Base-by-base conservation (phyloP, 2,797 vertebrate genomes). In the Triplophysa bombifrons region DNA sequence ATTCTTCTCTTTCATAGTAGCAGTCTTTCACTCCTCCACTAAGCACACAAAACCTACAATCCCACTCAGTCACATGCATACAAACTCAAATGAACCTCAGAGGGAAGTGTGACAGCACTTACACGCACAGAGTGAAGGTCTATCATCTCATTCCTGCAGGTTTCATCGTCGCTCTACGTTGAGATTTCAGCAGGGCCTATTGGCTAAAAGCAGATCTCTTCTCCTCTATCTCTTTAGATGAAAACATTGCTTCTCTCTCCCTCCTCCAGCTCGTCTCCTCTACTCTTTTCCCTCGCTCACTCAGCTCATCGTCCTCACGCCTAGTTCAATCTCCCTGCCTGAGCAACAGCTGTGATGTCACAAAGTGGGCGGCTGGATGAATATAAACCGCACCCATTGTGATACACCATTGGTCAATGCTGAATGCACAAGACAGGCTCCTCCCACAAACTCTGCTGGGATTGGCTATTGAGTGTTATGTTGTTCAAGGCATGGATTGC, bases 391-490 rank as follows among this genome's bases (percentile, higher is more conserved):
- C 91, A 77, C 92, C 93, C 80, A 82, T 89, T 84, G 78, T 74
- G 51, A 84, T 67, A 71, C 68, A 76, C 74, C 88, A 89, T 90
- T 89, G 87, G 87, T 84, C 44, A 82, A 78, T 83, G 85, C 68
- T 44, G 74, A 89, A 76, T 83, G 51, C 67, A 79, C 77, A 84
- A 86, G 84, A 78, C 83, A 8, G 65, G 75, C 77, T 38, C 86
- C 87, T 88, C 84, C 89, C 89, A 73, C 76, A 83, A 80, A 82
- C 86, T 3, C 56, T 0, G 4, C 67, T 86, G 82, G 64, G 82
- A 93, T 92, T 92, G 93, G 92, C 88, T 81, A 78, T 58, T 79
- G 66, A 56, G 17, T 72, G 64, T 85, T 71, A 84, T 84, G 85
- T 76, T 79, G 84, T 80, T 51, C 65, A 78, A 89, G 72, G 82